phyloP scores from a whole-genome alignment of 2,888 invertebrate genomes.

The Tanytarsus gracilentus region DNA sequence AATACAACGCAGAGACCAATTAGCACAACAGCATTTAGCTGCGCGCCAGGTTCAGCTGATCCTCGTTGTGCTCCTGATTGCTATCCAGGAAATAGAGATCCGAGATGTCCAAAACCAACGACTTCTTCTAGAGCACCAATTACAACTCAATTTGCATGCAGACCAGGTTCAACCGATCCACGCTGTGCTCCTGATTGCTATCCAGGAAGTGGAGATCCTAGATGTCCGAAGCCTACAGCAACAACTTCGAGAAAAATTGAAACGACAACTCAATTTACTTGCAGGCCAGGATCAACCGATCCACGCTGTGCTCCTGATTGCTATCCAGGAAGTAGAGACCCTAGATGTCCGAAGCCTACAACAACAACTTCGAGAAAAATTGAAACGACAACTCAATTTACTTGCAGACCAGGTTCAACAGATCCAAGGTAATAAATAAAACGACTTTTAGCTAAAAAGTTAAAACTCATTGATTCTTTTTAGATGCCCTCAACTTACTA shows the following conservation, averaged over 20 bases:
- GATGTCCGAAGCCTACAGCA: conserved; percentile 35
- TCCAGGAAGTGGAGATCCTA: conserved; percentile 30
- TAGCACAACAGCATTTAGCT: conserved; percentile 23
- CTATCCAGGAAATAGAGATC: conserved; percentile 35
- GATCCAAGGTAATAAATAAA: too few relatives aligned
- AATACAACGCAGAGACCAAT: not conserved
- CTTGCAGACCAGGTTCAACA: conserved; percentile 33
- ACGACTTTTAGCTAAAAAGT: too few relatives aligned
- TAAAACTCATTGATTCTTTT: too few relatives aligned
- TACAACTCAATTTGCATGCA: conserved; percentile 11
- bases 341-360: conserved; percentile 35
- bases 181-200: conserved; percentile 1
- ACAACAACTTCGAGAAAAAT: conserved; percentile 35
- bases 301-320: conserved; percentile 41
- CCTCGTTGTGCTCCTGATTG: conserved; percentile 35
- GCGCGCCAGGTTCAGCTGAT: conserved; percentile 34
- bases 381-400: conserved; percentile 32
- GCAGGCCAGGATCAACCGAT: conserved; percentile 39
- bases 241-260: conserved; percentile 35
- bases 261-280: conserved; percentile 35
- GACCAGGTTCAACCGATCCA: conserved; percentile 38
- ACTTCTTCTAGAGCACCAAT: not conserved
- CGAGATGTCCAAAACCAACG: conserved; percentile 36
- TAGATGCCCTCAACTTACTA: conserved; percentile 32
- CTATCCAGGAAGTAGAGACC: conserved; percentile 41